Conservation (phyloP, 2,113 vertebrate species). For the Chrysochloris asiatica region DNA sequence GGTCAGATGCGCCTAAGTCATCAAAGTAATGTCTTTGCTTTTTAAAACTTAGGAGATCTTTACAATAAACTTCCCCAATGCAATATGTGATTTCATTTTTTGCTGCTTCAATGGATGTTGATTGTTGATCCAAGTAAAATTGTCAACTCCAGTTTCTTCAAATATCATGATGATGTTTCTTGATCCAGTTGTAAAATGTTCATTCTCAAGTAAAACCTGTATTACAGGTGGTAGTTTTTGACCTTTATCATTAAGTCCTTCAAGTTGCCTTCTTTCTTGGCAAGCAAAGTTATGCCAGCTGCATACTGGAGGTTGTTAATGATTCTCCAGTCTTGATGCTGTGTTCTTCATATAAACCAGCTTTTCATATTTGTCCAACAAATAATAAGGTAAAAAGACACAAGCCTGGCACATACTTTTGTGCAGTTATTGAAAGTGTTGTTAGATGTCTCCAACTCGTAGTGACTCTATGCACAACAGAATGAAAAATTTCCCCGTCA, state of each 20-base stretch:
- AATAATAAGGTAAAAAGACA: background rate
- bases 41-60: background rate
- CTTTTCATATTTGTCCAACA: background rate
- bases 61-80: background rate
- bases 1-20: background rate
- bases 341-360: background rate
- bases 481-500: too few relatives aligned
- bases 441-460: too few relatives aligned
- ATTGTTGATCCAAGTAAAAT: background rate
- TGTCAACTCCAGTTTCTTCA: background rate
- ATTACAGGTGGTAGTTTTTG: too few relatives aligned
- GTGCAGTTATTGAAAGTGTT: background rate
- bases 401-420: background rate
- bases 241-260: background rate
- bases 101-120: background rate
- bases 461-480: too few relatives aligned
- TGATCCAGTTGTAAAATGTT: background rate
- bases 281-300: background rate
- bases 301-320: background rate
- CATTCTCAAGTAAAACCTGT: background rate
- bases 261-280: background rate
- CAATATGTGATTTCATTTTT: background rate
- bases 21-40: background rate
- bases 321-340: background rate
- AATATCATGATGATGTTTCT: background rate